Evolutionary conservation across 2,888 invertebrate species (phyloP).

Genomic region (Nemurella pictetii): DNA sequence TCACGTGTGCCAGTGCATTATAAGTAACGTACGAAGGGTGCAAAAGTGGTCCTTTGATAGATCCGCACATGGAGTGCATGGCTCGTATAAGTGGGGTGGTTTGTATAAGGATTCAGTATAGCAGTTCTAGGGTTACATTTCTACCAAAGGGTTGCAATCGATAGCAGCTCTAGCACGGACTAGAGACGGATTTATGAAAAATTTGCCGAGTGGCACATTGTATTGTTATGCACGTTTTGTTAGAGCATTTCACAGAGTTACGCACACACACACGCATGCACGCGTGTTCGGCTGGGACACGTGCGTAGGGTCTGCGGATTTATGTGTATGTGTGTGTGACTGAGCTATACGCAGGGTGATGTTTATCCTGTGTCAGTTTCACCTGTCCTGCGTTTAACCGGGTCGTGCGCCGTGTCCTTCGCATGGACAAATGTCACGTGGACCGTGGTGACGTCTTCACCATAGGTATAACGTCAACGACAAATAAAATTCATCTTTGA

Average conservation of each 20-base stretch:
- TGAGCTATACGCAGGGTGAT: not conserved
- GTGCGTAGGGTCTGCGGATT: too few species aligned
- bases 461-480: not conserved
- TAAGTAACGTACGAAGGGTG: not conserved
- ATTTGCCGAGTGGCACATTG: slow-evolving; percentile 23
- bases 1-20: slow-evolving; percentile 3
- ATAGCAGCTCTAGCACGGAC: not conserved
- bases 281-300: not conserved
- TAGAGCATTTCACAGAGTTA: slow-evolving; percentile 18
- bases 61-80: slow-evolving; percentile 1
- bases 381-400: too few species aligned
- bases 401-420: too few species aligned
- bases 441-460: too few species aligned
- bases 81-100: slow-evolving; percentile 17
- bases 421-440: too few species aligned
- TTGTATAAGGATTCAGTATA: slow-evolving; percentile 25
- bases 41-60: slow-evolving; percentile 28
- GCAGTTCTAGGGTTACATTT: slow-evolving; percentile 22
- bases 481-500: not conserved
- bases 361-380: not conserved
- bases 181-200: not conserved
- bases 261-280: slow-evolving; percentile 10
- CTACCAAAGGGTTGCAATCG: slow-evolving; percentile 24
- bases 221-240: slow-evolving; percentile 28
- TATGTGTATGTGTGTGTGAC: too few species aligned